These are phyloP conservation scores for Yponomeuta malinellus DNA, from an alignment of 2,888 invertebrate genomes.

Conservation along the genomic window DNA sequence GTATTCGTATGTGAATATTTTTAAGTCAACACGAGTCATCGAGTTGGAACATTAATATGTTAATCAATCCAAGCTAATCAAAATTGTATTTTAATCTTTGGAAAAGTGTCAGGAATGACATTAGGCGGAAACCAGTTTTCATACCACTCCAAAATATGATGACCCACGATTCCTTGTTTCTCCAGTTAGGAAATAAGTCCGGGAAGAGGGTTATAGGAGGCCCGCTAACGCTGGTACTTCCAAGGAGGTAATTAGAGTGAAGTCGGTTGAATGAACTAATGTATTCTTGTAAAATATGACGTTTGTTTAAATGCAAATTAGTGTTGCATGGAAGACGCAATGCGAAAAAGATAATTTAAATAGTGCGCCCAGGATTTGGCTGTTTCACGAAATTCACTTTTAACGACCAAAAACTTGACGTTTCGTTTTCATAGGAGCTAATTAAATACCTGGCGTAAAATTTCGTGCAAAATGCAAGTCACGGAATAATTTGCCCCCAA, in stretches of 20 bases:
- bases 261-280: conserved; percentile 18
- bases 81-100: neutral
- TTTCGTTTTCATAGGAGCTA: conserved; percentile 46
- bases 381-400: conserved; percentile 7
- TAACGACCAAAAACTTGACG: conserved; percentile 16
- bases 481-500: conserved; percentile 26
- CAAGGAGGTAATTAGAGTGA: conserved; percentile 18
- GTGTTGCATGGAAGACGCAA: conserved; percentile 13
- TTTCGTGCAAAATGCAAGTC: conserved; percentile 60
- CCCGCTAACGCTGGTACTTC: neutral
- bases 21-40: neutral
- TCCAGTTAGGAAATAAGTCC: neutral
- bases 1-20: neutral
- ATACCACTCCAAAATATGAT: neutral
- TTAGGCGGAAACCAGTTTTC: neutral
- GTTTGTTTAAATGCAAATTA: conserved; percentile 20
- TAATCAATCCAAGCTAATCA: neutral
- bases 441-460: conserved; percentile 55
- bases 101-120: neutral
- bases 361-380: conserved; percentile 7
- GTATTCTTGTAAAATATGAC: conserved; percentile 18
- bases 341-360: conserved; percentile 17
- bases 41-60: neutral
- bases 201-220: neutral
- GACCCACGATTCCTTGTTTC: neutral